phyloP scores from a whole-genome alignment of 1,140 invertebrate species.

The Lasaia peninsularis region DNA sequence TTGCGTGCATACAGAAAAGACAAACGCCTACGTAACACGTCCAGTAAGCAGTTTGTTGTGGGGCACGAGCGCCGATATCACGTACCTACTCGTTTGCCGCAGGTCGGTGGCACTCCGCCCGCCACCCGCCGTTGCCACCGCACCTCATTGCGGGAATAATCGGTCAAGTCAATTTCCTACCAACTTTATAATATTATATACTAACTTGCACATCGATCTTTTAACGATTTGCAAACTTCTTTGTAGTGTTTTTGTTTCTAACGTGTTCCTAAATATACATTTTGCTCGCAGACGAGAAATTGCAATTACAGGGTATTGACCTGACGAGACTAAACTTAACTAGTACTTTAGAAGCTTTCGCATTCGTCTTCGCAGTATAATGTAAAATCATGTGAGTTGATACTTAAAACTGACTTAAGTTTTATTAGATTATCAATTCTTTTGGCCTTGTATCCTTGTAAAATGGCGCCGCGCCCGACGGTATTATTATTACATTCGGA shows the following conservation, averaged over 20 bases:
- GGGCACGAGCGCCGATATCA: slow-evolving; percentile 74
- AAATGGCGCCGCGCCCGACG: slow-evolving; percentile 72
- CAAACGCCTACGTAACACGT: slow-evolving; percentile 74
- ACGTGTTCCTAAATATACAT: not conserved
- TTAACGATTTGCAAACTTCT: slow-evolving; percentile 5
- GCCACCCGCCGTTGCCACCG: slow-evolving; percentile 63
- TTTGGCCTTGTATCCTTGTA: slow-evolving; percentile 75
- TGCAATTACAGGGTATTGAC: slow-evolving; percentile 67
- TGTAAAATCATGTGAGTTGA: not conserved
- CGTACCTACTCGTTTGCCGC: slow-evolving; percentile 70
- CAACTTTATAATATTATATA: slow-evolving; percentile 9
- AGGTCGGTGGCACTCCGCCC: slow-evolving; percentile 70
- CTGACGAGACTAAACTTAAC: slow-evolving; percentile 31
- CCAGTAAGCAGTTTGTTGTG: slow-evolving; percentile 76
- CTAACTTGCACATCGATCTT: not conserved
- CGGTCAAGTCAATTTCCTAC: slow-evolving; percentile 52
- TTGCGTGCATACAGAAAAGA: slow-evolving; percentile 39
- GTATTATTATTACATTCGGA: slow-evolving; percentile 75
- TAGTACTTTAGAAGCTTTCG: not conserved
- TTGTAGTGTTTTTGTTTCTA: slow-evolving; percentile 1
- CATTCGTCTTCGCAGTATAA: not conserved
- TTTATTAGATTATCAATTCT: slow-evolving; percentile 60
- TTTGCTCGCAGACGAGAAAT: slow-evolving; percentile 21
- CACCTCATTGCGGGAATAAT: slow-evolving; percentile 71
- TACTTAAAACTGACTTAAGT: slow-evolving; percentile 20